Conservation (phyloP, 2,888 invertebrate species). For the Orthosia gothica region DNA sequence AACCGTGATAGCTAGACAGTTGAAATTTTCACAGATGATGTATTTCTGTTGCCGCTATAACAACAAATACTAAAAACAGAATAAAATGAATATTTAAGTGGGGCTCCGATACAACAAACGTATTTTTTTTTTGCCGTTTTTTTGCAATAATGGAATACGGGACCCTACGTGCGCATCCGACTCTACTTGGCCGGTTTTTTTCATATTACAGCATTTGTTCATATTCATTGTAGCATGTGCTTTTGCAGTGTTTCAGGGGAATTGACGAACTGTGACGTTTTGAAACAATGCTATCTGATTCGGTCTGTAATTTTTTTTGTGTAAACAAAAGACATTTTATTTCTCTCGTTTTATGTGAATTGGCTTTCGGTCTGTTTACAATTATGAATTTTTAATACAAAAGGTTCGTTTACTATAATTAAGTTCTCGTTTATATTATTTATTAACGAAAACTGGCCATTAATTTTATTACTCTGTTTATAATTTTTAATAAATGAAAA, state of each 20-base stretch:
- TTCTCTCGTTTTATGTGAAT: conserved; percentile 24
- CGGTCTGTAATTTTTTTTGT: conserved; percentile 14
- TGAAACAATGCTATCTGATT: conserved; percentile 50
- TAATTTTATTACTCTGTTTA: conserved; percentile 1
- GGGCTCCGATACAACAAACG: too few relatives aligned
- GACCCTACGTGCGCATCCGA: too few relatives aligned
- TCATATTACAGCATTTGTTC: conserved; percentile 79
- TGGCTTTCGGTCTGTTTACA: background rate
- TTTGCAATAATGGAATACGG: too few relatives aligned
- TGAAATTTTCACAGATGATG: too few relatives aligned
- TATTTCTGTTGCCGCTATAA: too few relatives aligned
- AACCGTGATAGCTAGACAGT: too few relatives aligned
- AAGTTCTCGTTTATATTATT: background rate
- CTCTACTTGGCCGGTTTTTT: conserved; percentile 51
- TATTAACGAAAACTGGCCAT: background rate
- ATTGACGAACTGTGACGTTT: conserved; percentile 61
- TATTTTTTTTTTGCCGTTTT: too few relatives aligned
- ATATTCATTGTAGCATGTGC: conserved; percentile 68
- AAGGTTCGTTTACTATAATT: background rate
- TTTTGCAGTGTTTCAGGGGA: conserved; percentile 52
- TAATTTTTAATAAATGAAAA: too few relatives aligned
- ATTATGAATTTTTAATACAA: background rate
- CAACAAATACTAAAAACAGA: too few relatives aligned
- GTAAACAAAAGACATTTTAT: conserved; percentile 29
- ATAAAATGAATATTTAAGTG: too few relatives aligned